Conservation (phyloP, 1,140 invertebrate species). For the Aphidius gifuensis region DNA sequence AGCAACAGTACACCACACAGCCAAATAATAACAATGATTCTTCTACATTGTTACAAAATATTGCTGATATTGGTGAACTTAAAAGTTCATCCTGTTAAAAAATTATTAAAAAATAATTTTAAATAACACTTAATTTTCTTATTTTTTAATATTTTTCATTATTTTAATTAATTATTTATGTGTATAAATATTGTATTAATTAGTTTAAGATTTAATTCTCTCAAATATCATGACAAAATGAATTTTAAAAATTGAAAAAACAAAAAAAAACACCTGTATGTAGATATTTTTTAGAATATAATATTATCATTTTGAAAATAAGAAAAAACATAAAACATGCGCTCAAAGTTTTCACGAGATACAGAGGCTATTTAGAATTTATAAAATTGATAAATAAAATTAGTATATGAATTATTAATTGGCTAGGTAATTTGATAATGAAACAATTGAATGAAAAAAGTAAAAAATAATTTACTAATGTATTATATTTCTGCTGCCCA, state of each 20-base stretch:
- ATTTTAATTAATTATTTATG: constrained; percentile 1
- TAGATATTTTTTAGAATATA: constrained; percentile 4
- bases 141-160: background rate
- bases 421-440: constrained; percentile 20
- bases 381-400: constrained; percentile 31
- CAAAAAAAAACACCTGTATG: background rate
- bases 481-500: no score
- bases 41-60: constrained; percentile 48
- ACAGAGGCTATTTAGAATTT: constrained; percentile 46
- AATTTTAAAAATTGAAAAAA: no score
- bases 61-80: constrained; percentile 56
- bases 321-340: constrained; percentile 12
- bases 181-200: background rate
- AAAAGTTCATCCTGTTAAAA: constrained; percentile 58
- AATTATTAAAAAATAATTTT: background rate
- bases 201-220: no score
- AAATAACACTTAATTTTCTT: background rate
- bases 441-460: constrained; percentile 17
- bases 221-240: no score
- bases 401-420: constrained; percentile 30
- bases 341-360: constrained; percentile 22
- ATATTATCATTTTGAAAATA: constrained; percentile 1
- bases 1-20: constrained; percentile 60
- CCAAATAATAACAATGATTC: constrained; percentile 33
- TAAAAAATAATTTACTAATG: background rate